phyloP scores from a whole-genome alignment of 2,113 vertebrate species.

The Notechis scutatus region DNA sequence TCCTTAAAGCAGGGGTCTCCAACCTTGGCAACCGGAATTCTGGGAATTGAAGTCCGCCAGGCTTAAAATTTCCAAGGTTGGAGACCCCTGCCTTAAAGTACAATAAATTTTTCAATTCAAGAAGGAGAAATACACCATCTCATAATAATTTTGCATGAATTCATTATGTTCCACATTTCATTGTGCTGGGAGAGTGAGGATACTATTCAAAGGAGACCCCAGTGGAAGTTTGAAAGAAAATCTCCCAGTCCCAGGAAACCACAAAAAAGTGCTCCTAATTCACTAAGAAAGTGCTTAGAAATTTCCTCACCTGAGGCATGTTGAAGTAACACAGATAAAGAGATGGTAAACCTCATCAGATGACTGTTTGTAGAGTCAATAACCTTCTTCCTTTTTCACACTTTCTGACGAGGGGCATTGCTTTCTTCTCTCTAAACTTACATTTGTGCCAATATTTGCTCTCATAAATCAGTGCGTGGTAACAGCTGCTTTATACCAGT shows the following conservation, averaged over 20 bases:
- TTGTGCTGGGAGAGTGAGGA: not conserved
- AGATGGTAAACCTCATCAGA: conserved; percentile 32
- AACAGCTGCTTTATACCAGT: conserved; percentile 57
- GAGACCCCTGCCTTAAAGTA: not conserved
- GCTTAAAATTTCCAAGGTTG: too few relatives aligned
- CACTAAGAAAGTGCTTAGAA: not conserved
- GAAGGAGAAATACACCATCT: conserved; percentile 27
- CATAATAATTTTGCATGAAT: not conserved
- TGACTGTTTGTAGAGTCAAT: conserved; percentile 67
- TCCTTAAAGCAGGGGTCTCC: not conserved
- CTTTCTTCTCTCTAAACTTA: conserved; percentile 59
- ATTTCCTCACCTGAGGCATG: conserved; percentile 1
- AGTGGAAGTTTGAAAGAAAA: not conserved
- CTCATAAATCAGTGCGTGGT: conserved; percentile 65
- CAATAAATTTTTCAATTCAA: conserved; percentile 28
- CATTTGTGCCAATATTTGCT: conserved; percentile 60
- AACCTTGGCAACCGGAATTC: too few relatives aligned
- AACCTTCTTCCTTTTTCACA: conserved; percentile 54
- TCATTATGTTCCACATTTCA: accelerated
- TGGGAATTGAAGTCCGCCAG: too few relatives aligned
- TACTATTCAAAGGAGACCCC: not conserved
- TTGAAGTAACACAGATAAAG: conserved; percentile 5
- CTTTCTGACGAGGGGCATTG: conserved; percentile 41
- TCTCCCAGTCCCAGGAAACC: not conserved
- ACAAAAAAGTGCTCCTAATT: not conserved